These are phyloP conservation scores for Nasonia longicornis DNA, from an alignment of 1,140 invertebrate species.

Conservation along the genomic window DNA sequence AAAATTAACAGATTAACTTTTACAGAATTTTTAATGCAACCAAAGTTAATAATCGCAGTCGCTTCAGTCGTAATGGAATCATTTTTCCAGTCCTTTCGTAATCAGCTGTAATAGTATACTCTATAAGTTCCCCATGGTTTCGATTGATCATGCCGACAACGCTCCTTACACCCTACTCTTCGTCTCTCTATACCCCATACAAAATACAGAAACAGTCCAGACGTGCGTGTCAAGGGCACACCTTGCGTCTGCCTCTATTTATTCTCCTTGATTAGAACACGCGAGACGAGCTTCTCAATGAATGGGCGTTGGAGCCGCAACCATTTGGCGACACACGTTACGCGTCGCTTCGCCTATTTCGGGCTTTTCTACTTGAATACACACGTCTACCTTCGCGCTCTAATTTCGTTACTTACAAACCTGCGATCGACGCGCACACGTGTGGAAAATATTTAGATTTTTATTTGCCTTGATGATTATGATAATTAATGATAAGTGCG, in stretches of 20 bases:
- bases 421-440: not conserved
- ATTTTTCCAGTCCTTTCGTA: too few species aligned
- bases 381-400: not conserved
- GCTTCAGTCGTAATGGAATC: too few species aligned
- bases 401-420: not conserved
- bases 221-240: not conserved
- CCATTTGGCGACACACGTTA: not conserved
- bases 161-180: too few species aligned
- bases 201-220: not conserved
- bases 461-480: not conserved
- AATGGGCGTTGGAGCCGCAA: not conserved
- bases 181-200: not conserved
- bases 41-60: too few species aligned
- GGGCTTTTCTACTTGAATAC: not conserved
- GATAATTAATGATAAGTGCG: too few species aligned
- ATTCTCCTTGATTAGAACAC: conserved; percentile 35
- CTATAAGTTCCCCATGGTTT: too few species aligned
- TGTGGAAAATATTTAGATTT: not conserved
- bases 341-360: not conserved
- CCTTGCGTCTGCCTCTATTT: conserved; percentile 16
- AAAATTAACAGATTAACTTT: too few species aligned
- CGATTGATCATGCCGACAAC: too few species aligned
- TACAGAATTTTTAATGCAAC: too few species aligned
- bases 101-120: not conserved
- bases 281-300: not conserved